These are phyloP conservation scores for Nineta flava DNA, from an alignment of 2,888 invertebrate species.

Conservation along the genomic window DNA sequence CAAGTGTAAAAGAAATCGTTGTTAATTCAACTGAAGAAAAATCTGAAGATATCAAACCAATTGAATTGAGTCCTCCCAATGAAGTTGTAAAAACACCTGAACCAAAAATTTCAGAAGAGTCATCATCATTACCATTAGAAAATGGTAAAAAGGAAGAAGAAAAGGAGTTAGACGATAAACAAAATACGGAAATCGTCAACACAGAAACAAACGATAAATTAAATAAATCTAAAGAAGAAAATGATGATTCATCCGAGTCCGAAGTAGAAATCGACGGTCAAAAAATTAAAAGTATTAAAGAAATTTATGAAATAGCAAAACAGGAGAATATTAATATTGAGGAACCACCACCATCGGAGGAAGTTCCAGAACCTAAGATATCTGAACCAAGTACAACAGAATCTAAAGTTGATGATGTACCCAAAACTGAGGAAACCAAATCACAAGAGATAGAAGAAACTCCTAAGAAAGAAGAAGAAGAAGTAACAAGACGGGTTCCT, in stretches of 20 bases:
- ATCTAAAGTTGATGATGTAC: not conserved
- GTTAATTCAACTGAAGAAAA: conserved; percentile 8
- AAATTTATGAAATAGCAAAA: conserved; percentile 20
- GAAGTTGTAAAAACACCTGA: conserved; percentile 18
- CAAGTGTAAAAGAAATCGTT: conserved; percentile 15
- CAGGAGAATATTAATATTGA: conserved; percentile 1
- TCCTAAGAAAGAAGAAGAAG: not conserved
- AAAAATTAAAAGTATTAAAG: conserved; percentile 27
- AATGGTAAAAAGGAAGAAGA: not conserved
- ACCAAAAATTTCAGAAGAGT: conserved; percentile 21
- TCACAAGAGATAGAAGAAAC: conserved; percentile 1
- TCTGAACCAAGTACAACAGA: not conserved
- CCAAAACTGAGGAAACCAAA: conserved; percentile 7
- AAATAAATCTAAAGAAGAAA: conserved; percentile 16
- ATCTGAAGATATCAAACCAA: too few species aligned
- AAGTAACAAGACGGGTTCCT: not conserved
- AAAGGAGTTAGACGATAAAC: conserved; percentile 8
- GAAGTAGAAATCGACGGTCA: conserved; percentile 30
- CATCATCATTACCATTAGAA: conserved; percentile 14
- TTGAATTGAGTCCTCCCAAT: conserved; percentile 9
- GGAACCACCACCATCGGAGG: conserved; percentile 1
- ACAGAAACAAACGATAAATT: conserved; percentile 12
- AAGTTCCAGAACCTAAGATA: conserved; percentile 6
- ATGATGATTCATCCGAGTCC: conserved; percentile 26
- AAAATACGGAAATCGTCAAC: conserved; percentile 11